Evolutionary conservation across 2,113 vertebrate species (phyloP), one percentile per base, ranked within the genome.

Genomic region (Mus spicilegus): DNA sequence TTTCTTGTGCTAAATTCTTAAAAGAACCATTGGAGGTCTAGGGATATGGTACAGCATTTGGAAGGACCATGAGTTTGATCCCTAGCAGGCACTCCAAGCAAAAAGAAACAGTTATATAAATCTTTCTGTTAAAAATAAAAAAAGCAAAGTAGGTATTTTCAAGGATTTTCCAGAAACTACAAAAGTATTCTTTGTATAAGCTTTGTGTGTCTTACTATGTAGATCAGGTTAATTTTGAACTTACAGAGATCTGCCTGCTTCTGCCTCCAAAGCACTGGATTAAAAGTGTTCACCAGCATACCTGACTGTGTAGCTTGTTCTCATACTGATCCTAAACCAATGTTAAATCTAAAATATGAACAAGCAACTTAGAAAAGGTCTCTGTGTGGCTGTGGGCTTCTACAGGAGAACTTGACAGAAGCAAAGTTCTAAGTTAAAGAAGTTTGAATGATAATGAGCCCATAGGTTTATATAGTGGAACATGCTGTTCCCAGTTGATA

Each of bases 1-100:
- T 51, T 96, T 46, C 93, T 87, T n/a, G 33, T 73, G 17, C 69
- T 72, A 72, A 87, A 73, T 92, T 70, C 42, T 70, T 96, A 54
- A 54, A 54, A 89, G 36, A 95, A 89, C 26, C 22, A 39, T 73
- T 88, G 36, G 13, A n/a, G 33, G 46, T 54, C n/a, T 28, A 28
- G 58, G 58, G 58, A 46, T 39, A 30, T 19, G 56, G n/a, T 24
- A 26, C 24, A 42, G 63, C 30, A 33, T 49, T 17, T 20, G 46
- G 17, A 3, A 81, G 65, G 46, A 26, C 28, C 67, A 13, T n/a
- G 6, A 36, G 46, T 72, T 54, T 11, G 9, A 87, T 72, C 30
- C 26, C 69, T 49, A 87, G 46, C 33, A 72, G 24, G 20, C 19
- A 70, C 30, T n/a, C 42, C 33, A 13, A 12, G 26, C 11, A 54